Percentiles rank a stretch among this genome's conserved stretches.
Evolutionary conservation across 2,113 vertebrate genomes (phyloP).

Genomic region (Regulus satrapa): DNA sequence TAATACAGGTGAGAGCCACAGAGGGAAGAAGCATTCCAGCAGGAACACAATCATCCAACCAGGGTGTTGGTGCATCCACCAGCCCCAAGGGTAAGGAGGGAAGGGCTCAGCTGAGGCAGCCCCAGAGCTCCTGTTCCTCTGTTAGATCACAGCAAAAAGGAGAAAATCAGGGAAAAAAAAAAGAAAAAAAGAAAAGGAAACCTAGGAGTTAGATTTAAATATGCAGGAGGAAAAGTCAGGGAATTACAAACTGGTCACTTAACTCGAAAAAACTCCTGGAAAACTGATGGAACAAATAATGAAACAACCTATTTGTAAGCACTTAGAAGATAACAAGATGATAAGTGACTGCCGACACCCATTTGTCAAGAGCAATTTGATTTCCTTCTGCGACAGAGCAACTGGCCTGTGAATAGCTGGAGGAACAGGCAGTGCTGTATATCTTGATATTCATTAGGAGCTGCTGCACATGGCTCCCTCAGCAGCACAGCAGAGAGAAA

Average conservation of each 20-base stretch:
- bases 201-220: neutral
- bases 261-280: neutral
- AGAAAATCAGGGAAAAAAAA: neutral
- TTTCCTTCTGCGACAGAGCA: constrained; percentile 24
- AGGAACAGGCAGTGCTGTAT: neutral
- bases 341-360: constrained; percentile 48
- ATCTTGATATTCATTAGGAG: constrained; percentile 44
- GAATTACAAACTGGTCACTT: constrained; percentile 8
- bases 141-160: neutral
- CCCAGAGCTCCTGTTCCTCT: neutral
- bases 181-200: neutral
- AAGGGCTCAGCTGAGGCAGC: neutral
- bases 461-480: neutral
- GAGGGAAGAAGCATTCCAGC: neutral
- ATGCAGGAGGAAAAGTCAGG: neutral
- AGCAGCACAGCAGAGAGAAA: neutral
- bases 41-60: neutral
- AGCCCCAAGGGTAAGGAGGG: neutral
- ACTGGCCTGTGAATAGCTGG: constrained; percentile 22
- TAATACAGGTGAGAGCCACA: neutral
- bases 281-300: constrained; percentile 56
- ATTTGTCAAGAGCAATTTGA: constrained; percentile 62
- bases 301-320: constrained; percentile 53
- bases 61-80: neutral
- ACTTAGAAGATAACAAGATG: constrained; percentile 64